Conservation (phyloP, 2,113 vertebrate species). For the Apodemus sylvaticus region DNA sequence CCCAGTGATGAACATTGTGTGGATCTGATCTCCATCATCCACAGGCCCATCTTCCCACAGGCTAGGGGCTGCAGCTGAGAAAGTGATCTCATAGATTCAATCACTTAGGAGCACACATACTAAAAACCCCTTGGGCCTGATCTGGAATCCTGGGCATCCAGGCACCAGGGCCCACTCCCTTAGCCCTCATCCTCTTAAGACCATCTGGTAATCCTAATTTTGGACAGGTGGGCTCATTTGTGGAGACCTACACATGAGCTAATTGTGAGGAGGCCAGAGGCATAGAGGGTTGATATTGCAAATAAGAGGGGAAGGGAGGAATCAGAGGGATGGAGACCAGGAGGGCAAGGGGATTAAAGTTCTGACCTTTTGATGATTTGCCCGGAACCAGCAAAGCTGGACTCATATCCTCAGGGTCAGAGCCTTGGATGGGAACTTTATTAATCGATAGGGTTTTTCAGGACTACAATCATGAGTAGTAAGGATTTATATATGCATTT, state of each 20-base stretch:
- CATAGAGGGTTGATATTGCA: neutral
- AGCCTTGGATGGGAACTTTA: slow-evolving; percentile 13
- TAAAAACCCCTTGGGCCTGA: neutral
- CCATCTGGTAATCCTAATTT: neutral
- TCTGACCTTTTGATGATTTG: slow-evolving; percentile 27
- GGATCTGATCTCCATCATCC: neutral
- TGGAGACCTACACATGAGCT: neutral
- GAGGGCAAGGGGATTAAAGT: neutral
- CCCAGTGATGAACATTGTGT: neutral
- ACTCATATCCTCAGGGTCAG: neutral
- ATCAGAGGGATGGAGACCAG: neutral
- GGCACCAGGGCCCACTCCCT: neutral
- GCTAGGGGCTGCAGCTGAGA: neutral
- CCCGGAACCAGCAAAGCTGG: neutral
- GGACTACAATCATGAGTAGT: neutral
- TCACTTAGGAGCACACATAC: neutral
- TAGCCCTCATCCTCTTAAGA: neutral
- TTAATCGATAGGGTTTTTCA: neutral
- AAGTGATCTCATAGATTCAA: neutral
- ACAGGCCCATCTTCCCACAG: neutral
- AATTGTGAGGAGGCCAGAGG: neutral
- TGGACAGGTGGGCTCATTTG: neutral
- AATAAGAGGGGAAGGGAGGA: neutral
- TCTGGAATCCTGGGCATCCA: neutral
- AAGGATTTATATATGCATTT: neutral